Percentiles rank a stretch among this genome's conserved stretches.
Evolutionary conservation across 1,140 invertebrate genomes (phyloP).

Genomic region (Saxidomus purpurata): DNA sequence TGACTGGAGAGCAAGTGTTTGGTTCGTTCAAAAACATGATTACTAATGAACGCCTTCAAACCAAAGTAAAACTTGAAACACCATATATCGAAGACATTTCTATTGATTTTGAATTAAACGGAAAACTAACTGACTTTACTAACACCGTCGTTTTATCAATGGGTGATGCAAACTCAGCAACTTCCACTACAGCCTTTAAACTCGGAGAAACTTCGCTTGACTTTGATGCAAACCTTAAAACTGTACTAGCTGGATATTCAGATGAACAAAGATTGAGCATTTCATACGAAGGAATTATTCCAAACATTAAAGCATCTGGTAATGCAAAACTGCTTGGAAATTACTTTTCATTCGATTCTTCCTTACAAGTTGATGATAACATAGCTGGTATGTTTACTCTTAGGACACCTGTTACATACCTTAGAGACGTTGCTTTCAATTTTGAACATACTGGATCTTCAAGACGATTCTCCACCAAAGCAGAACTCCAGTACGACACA

Average conservation of each 20-base stretch:
- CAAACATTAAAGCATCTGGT: constrained; percentile 32
- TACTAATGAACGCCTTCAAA: neutral
- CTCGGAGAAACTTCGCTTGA: constrained; percentile 1
- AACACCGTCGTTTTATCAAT: constrained; percentile 6
- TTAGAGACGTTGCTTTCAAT: constrained; percentile 21
- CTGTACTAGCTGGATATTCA: constrained; percentile 9
- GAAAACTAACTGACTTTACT: constrained; percentile 20
- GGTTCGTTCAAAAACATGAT: constrained; percentile 29
- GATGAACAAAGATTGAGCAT: constrained; percentile 16
- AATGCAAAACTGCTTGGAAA: constrained; percentile 33
- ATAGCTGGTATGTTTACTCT: neutral
- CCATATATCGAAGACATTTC: constrained; percentile 53
- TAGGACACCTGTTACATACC: neutral
- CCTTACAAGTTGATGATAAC: constrained; percentile 15
- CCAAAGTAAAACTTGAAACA: constrained; percentile 35
- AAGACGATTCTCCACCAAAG: constrained; percentile 31
- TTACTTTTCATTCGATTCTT: constrained; percentile 7
- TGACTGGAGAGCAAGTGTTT: constrained; percentile 27
- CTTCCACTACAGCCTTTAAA: constrained; percentile 11
- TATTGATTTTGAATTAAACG: constrained; percentile 34
- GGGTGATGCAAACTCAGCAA: neutral
- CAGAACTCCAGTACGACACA: constrained; percentile 15
- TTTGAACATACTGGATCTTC: constrained; percentile 24
- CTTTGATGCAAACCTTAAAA: constrained; percentile 32
- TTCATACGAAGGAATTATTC: constrained; percentile 23